phyloP scores from a whole-genome alignment of 1,140 invertebrate species.

The Anoplophora glabripennis region DNA sequence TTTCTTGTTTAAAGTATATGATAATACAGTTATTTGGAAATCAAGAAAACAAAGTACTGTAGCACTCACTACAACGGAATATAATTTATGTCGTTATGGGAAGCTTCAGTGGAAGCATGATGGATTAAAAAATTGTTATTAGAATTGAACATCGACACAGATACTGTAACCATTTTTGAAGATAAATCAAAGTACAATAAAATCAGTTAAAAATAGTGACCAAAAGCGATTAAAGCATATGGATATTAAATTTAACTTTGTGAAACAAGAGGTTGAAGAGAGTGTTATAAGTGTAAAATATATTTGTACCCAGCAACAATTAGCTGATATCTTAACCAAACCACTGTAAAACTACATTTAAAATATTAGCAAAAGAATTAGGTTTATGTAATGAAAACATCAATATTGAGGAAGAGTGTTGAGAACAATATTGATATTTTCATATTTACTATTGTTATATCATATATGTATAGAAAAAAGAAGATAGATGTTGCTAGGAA shows the following conservation, averaged over 20 bases:
- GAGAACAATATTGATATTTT: too few relatives aligned
- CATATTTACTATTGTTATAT: too few relatives aligned
- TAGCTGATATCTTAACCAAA: slow-evolving; percentile 31
- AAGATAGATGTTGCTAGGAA: too few relatives aligned
- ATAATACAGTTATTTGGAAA: slow-evolving; percentile 44
- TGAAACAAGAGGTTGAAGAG: slow-evolving; percentile 25
- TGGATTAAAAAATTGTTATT: slow-evolving; percentile 43
- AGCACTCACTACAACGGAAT: slow-evolving; percentile 49
- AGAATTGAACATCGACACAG: slow-evolving; percentile 25
- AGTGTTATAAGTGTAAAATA: slow-evolving; percentile 14
- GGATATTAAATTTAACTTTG: slow-evolving; percentile 24
- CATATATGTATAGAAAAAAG: too few relatives aligned
- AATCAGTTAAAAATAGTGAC: slow-evolving; percentile 14
- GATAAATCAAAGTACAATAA: slow-evolving; percentile 22
- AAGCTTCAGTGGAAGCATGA: slow-evolving; percentile 42
- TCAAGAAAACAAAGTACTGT: slow-evolving; percentile 47
- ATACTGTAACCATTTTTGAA: slow-evolving; percentile 10
- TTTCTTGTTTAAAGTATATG: slow-evolving; percentile 39
- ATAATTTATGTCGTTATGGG: slow-evolving; percentile 49
- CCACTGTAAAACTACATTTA: not conserved
- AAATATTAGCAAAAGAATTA: too few relatives aligned
- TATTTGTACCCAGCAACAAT: slow-evolving; percentile 11
- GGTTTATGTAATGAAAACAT: too few relatives aligned
- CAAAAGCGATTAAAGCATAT: slow-evolving; percentile 37
- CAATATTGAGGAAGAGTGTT: too few relatives aligned